These are phyloP conservation scores for Papilio polyxenes DNA, from an alignment of 1,140 invertebrate species.

Conservation along the genomic window DNA sequence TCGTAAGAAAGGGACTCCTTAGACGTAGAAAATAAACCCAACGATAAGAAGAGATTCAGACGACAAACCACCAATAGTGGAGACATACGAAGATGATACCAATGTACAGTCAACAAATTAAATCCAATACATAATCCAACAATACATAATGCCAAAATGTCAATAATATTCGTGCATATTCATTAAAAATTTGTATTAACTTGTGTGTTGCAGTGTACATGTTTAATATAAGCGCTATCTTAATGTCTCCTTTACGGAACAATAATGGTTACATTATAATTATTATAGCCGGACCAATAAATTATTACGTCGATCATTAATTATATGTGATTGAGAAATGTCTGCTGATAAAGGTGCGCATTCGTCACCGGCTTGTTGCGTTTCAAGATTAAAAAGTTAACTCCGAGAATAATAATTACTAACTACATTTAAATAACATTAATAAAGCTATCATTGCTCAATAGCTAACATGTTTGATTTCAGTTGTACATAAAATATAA, in stretches of 20 bases:
- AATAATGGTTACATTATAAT: constrained; percentile 77
- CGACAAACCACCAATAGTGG: too few relatives aligned
- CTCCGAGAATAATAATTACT: not conserved
- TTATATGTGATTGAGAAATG: constrained; percentile 67
- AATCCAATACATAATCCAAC: too few relatives aligned
- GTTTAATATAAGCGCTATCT: constrained; percentile 58
- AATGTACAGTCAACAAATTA: not conserved
- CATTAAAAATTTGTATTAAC: not conserved
- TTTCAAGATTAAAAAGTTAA: constrained; percentile 40
- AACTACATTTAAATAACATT: not conserved
- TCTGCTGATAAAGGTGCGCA: constrained; percentile 52
- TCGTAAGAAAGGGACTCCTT: too few relatives aligned
- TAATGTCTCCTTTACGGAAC: constrained; percentile 70
- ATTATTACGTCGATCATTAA: constrained; percentile 65
- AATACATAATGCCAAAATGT: not conserved
- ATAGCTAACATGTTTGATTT: not conserved
- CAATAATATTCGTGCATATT: not conserved
- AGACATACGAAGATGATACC: not conserved
- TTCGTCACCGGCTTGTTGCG: constrained; percentile 35
- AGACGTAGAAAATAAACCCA: too few relatives aligned
- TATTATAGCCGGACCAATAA: constrained; percentile 70
- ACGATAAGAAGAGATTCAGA: too few relatives aligned
- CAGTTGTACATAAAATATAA: too few relatives aligned
- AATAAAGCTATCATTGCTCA: not conserved
- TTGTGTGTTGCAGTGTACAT: constrained; percentile 16